Conservation (phyloP, 2,797 vertebrate species). For the Hipposideros larvatus region DNA sequence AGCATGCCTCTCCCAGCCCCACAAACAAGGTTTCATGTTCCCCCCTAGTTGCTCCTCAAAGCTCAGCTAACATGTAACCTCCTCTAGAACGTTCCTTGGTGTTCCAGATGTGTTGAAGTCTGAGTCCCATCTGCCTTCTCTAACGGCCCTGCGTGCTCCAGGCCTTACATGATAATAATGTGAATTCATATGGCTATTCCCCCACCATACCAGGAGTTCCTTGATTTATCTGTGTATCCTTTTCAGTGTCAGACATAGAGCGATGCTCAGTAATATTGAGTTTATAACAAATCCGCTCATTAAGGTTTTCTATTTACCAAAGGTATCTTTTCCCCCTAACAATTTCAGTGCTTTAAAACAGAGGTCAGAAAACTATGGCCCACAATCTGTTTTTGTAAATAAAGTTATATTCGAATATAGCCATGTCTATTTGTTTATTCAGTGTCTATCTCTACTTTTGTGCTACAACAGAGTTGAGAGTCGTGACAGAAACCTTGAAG, state of each 20-base stretch:
- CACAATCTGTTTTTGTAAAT: neutral
- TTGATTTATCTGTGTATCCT: neutral
- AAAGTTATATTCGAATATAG: neutral
- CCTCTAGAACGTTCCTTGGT: neutral
- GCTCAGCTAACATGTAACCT: neutral
- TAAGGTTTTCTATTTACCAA: conserved; percentile 32
- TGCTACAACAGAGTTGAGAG: neutral
- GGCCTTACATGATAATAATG: neutral
- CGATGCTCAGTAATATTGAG: neutral
- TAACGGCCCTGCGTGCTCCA: neutral
- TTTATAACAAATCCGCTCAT: neutral
- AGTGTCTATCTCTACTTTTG: neutral
- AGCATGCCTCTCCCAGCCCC: neutral
- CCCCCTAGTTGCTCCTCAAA: neutral
- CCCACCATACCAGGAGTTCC: neutral
- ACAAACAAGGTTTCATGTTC: neutral
- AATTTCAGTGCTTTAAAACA: neutral
- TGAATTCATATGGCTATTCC: neutral
- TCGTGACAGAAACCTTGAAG: neutral
- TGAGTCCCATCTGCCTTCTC: neutral
- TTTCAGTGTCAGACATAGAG: neutral
- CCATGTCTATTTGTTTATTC: neutral
- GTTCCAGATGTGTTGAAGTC: neutral
- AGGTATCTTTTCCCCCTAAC: neutral
- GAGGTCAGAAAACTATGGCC: neutral